These are phyloP conservation scores for Alloscopus bannaensis DNA, from an alignment of 2,888 invertebrate species.

Conservation along the genomic window DNA sequence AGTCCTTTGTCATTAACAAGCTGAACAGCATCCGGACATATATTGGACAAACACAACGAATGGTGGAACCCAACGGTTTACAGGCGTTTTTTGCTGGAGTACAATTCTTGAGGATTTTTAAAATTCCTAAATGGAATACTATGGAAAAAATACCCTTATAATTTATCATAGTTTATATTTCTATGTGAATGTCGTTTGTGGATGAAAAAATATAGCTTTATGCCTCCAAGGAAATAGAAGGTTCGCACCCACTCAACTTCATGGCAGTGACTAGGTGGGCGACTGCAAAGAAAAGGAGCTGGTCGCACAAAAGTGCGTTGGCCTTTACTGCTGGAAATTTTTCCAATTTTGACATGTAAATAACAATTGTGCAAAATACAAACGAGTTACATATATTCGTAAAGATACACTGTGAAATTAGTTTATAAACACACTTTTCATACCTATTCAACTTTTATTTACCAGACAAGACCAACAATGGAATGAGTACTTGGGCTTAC, in stretches of 20 bases:
- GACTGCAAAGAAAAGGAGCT: not conserved
- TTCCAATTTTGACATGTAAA: not conserved
- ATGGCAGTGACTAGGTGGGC: not conserved
- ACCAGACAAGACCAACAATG: not conserved
- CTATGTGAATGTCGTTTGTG: not conserved
- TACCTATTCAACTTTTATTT: not conserved
- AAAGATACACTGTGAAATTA: not conserved
- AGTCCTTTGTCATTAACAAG: not conserved
- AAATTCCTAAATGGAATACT: not conserved
- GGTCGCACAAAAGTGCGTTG: not conserved
- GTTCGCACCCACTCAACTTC: constrained; percentile 5
- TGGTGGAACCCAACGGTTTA: not conserved
- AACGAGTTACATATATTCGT: not conserved
- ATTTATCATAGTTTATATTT: not conserved
- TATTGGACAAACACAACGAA: too few species aligned
- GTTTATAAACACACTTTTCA: not conserved
- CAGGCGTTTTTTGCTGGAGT: too few species aligned
- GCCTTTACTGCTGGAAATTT: not conserved
- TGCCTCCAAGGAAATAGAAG: not conserved
- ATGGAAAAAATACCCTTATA: not conserved
- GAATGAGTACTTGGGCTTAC: not conserved
- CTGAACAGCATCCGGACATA: not conserved
- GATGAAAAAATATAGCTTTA: not conserved
- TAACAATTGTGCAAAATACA: not conserved
- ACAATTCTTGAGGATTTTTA: not conserved